A percentile compares a stretch with the other conserved stretches of the same genome.
These are phyloP conservation scores for Taphrorychus bicolor DNA, from an alignment of 2,888 invertebrate genomes.

Conservation along the genomic window DNA sequence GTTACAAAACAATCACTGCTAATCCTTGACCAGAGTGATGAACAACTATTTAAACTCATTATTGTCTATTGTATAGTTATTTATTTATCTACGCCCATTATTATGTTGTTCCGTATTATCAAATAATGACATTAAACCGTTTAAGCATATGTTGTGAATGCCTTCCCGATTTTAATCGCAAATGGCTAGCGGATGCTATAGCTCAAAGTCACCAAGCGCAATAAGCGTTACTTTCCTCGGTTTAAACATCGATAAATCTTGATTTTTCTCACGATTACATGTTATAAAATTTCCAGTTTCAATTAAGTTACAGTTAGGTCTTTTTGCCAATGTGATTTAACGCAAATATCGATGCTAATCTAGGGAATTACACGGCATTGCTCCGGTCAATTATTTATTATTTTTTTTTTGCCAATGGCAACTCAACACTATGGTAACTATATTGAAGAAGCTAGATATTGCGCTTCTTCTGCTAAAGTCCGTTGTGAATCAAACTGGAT, in stretches of 20 bases:
- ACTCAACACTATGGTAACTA: no score
- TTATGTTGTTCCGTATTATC: background rate
- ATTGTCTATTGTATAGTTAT: no score
- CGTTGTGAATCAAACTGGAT: no score
- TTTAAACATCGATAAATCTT: constrained; percentile 6
- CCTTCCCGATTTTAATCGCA: background rate
- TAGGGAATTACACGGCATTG: constrained; percentile 13
- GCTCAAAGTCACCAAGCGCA: constrained; percentile 7
- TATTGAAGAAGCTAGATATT: no score
- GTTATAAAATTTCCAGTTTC: constrained; percentile 11
- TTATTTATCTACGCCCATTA: background rate
- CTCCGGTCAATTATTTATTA: background rate
- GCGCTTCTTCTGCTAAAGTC: no score
- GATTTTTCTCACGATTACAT: constrained; percentile 4
- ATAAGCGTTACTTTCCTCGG: constrained; percentile 5
- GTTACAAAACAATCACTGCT: no score
- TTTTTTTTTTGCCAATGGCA: no score
- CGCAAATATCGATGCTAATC: constrained; percentile 21
- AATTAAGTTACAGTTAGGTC: constrained; percentile 6
- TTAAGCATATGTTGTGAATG: no score
- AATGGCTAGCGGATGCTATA: constrained; percentile 1
- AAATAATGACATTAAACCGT: background rate
- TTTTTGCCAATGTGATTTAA: background rate
- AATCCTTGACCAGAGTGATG: no score
- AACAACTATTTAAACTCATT: no score